Percentiles rank a stretch among this genome's conserved stretches.
phyloP scores from a whole-genome alignment of 2,113 vertebrate genomes.

The Pristiophorus japonicus region DNA sequence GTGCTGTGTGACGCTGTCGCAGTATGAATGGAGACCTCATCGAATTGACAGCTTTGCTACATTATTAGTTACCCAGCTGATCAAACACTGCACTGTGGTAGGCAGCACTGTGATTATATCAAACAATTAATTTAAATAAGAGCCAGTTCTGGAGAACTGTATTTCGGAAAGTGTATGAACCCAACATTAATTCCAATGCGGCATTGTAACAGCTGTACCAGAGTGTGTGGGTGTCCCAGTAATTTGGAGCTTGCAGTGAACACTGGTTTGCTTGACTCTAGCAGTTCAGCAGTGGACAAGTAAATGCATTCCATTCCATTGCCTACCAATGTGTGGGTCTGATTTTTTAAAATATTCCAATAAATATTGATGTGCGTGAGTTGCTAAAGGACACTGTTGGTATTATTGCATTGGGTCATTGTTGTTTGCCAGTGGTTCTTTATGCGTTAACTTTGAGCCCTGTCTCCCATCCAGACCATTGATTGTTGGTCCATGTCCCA shows the following conservation, averaged over 20 bases:
- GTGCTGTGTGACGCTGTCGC: slow-evolving; percentile 10
- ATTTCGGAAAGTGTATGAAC: not conserved
- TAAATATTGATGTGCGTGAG: not conserved
- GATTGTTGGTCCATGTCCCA: not conserved
- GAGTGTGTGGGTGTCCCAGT: slow-evolving; percentile 25
- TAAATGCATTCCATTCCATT: not conserved
- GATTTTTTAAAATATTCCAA: slow-evolving; percentile 5
- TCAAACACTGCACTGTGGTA: not conserved
- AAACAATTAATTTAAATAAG: not conserved
- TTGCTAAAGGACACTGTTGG: not conserved
- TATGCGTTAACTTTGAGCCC: not conserved
- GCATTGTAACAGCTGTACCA: slow-evolving; percentile 20
- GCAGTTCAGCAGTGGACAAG: not conserved
- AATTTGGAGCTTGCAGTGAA: not conserved
- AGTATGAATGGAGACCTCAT: slow-evolving; percentile 10
- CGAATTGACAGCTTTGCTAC: not conserved
- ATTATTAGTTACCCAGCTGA: slow-evolving; percentile 10
- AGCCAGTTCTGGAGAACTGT: not conserved
- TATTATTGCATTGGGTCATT: not conserved
- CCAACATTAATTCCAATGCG: slow-evolving; percentile 2
- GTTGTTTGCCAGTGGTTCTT: not conserved
- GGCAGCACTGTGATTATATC: slow-evolving; percentile 21
- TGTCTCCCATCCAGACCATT: not conserved
- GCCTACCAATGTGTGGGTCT: not conserved
- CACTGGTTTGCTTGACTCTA: not conserved